Percentiles rank a stretch among this genome's conserved stretches.
phyloP scores from a whole-genome alignment of 2,888 invertebrate genomes.

The Eupithecia abbreviata region DNA sequence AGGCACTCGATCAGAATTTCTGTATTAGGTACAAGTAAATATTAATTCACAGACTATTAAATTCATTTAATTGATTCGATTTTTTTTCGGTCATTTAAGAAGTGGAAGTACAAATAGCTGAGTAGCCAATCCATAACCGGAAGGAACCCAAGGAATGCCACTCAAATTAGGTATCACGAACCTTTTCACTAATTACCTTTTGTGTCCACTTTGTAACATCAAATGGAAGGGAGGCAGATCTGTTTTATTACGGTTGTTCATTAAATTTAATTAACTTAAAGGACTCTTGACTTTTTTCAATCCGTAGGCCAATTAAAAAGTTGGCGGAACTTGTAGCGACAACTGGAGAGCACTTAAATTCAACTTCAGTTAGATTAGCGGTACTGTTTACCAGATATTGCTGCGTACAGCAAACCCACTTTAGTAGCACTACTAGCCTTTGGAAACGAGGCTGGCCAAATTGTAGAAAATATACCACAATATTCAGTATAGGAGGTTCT shows the following conservation, averaged over 20 bases:
- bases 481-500: neutral
- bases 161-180: conserved; percentile 40
- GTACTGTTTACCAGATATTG: conserved; percentile 11
- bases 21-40: neutral
- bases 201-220: conserved; percentile 55
- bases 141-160: conserved; percentile 23
- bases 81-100: neutral
- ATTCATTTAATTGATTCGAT: neutral
- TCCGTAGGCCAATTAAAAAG: conserved; percentile 79
- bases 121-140: conserved; percentile 17
- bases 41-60: neutral
- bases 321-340: conserved; percentile 71
- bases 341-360: conserved; percentile 66
- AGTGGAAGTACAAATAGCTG: neutral
- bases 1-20: conserved; percentile 47
- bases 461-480: neutral
- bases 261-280: conserved; percentile 77
- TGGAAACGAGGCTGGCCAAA: neutral
- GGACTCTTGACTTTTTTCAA: conserved; percentile 73
- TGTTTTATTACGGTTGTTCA: conserved; percentile 67
- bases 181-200: conserved; percentile 59
- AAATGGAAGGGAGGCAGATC: conserved; percentile 59
- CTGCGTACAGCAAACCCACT: neutral
- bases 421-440: neutral
- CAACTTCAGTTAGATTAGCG: conserved; percentile 60